Conservation (phyloP, 2,888 invertebrate species). For the Cosmorhoe ocellata region DNA sequence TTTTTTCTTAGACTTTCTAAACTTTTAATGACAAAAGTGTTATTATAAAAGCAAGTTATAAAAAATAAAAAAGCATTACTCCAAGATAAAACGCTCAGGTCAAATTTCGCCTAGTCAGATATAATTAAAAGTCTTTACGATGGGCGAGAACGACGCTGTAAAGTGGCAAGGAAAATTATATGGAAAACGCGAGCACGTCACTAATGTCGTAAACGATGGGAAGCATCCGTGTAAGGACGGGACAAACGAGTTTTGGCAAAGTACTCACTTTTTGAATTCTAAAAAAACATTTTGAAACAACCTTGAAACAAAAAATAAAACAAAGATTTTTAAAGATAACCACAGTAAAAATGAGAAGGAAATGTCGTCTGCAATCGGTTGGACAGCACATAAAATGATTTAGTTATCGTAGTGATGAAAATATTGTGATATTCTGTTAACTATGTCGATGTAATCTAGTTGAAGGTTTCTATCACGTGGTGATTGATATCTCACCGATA, state of each 20-base stretch:
- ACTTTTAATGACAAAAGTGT: no score
- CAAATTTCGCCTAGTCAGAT: conserved; percentile 65
- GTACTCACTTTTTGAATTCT: not conserved
- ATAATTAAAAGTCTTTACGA: conserved; percentile 75
- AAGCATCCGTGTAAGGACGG: conserved; percentile 33
- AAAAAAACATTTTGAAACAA: no score
- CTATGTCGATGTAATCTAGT: not conserved
- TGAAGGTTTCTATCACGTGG: not conserved
- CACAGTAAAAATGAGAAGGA: no score
- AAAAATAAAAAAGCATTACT: conserved; percentile 8
- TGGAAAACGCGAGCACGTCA: conserved; percentile 55
- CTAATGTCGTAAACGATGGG: conserved; percentile 58
- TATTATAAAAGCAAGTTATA: no score
- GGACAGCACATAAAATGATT: no score
- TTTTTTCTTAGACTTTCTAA: no score
- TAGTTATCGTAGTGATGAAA: no score
- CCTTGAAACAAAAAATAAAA: no score
- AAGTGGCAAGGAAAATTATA: conserved; percentile 65
- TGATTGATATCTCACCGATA: conserved; percentile 1
- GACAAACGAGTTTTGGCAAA: conserved; percentile 3
- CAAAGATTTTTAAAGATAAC: no score
- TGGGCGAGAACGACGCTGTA: conserved; percentile 72
- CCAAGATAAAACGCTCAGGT: conserved; percentile 37
- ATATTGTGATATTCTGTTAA: not conserved
- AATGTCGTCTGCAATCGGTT: no score